phyloP scores from a whole-genome alignment of 2,888 invertebrate species.

The Rotaria magnacalcarata region DNA sequence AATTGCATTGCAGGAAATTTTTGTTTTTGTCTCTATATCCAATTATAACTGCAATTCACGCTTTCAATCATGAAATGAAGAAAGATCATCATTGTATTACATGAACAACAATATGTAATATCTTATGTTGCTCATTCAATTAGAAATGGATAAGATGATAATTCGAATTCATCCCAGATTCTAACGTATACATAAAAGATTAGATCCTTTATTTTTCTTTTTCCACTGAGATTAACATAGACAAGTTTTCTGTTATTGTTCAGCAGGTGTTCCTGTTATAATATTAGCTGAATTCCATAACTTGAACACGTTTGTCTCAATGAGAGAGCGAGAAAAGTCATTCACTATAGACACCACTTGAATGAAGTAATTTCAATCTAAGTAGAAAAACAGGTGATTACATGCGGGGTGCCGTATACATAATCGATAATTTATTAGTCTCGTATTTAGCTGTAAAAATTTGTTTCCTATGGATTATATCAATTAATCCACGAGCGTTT shows the following conservation, averaged over 20 bases:
- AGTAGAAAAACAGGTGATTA: not conserved
- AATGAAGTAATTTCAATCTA: not conserved
- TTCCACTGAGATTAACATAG: not conserved
- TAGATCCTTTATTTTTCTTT: not conserved
- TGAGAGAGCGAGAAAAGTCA: not conserved
- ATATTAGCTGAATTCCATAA: not conserved
- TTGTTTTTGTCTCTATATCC: not conserved
- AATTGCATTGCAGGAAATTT: constrained; percentile 13
- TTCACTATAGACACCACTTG: not conserved
- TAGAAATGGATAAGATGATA: constrained; percentile 7
- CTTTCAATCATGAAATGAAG: not conserved
- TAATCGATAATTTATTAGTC: too few species aligned
- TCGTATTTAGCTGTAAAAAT: too few species aligned
- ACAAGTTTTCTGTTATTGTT: not conserved
- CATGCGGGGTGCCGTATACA: too few species aligned
- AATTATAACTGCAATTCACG: constrained; percentile 29
- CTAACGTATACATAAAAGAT: not conserved
- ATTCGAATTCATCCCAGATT: not conserved
- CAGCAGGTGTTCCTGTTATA: not conserved
- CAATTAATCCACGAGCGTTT: too few species aligned
- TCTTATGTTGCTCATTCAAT: constrained; percentile 14
- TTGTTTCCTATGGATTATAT: too few species aligned
- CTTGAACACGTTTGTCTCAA: too few species aligned
- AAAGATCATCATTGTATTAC: not conserved
- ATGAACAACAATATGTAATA: constrained; percentile 8